Base-by-base conservation (phyloP, 2,888 invertebrate genomes). In the Fragum whitleyi region DNA sequence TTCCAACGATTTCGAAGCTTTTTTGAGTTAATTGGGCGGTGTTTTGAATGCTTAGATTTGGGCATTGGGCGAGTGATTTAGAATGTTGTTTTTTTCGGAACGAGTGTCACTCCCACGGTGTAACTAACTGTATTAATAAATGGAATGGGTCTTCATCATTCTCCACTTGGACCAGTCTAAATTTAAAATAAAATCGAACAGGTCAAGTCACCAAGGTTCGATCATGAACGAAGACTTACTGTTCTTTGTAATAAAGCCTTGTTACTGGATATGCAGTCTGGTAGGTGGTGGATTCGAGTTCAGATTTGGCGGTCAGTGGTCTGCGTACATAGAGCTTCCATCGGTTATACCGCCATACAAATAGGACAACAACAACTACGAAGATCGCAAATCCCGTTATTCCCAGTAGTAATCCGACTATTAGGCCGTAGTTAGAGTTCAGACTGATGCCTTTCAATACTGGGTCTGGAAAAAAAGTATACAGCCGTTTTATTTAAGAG, bases 211-310 rank as follows among this genome's bases (percentile, higher is more conserved):
- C n/a, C n/a, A n/a, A n/a, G n/a, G n/a, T n/a, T n/a, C n/a, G n/a
- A n/a, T n/a, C n/a, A n/a, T n/a, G n/a, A n/a, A n/a, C n/a, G n/a
- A n/a, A n/a, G n/a, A 61, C 19, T 61, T 61, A 61, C 61, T 61
- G 16, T 2, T 61, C 61, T 61, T 61, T 61, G 16, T 61, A 61
- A 19, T 61, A 61, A 26, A 61, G 61, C 19, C 29, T 61, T 3
- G 61, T 61, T 19, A 61, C 61, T 32, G 61, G 61, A 36, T 61
- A 61, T 28, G 61, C 61, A 32, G 61, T 61, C 61, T 61, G 29
- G 32, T 61, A 61, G 3, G 61, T 61, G n/a, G 61, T 61, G 0
- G 61, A 32, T 32, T 61, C 19, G 14, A 61, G 36, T n/a, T 61
- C 61, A 7, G 7, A 32, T n/a, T 32, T 32, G 29, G 61, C 61